Base-by-base conservation (phyloP, 1,140 invertebrate species). In the Lethrus apterus region DNA sequence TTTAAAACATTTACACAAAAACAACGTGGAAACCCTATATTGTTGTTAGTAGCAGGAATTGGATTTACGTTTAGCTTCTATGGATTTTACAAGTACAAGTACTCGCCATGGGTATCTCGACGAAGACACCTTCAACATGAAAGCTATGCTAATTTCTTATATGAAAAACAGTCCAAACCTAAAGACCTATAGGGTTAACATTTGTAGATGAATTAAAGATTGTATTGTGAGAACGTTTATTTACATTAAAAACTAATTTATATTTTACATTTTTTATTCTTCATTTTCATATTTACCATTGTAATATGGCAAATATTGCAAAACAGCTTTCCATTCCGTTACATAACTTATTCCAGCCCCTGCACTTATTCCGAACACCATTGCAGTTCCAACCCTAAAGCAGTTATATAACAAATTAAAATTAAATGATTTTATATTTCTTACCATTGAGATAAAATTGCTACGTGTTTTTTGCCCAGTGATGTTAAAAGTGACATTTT, bases 271-370 rank as follows among this genome's bases (percentile, higher is more conserved):
- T 13, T 21, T 41, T 44, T 33, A 41, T 58, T 69, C 65, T 53
- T 71, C 63, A 51, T 72, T 66, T 5, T 73, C 63, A 60, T 81
- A 89, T 68, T 89, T 88, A 42, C 74, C 73, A 53, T 74, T 72
- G 62, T 88, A 88, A 62, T 75, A 84, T 14, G 86, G 86, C 31
- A 89, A 63, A 58, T 83, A 79, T 55, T 80, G 70, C 26, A 80
- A 66, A 46, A 88, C 64, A 9, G 77, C 55, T 66, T 80, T 83
- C 86, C 86, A 89, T 56, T 89, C 86, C 0, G 84, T 87, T 36
- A 84, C 73, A 62, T 85, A 89, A 7, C 81, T 63, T 2, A 82
- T 23, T 0, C 61, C 68, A 8, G 77, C 48, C 42, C 70, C 69
- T 31, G 71, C 77, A 3, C 74, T 64, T 26, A 71, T 71, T 44